A percentile compares a stretch with the other conserved stretches of the same genome.
Evolutionary conservation across 2,888 invertebrate species (phyloP).

Genomic region (Therioaphis trifolii): DNA sequence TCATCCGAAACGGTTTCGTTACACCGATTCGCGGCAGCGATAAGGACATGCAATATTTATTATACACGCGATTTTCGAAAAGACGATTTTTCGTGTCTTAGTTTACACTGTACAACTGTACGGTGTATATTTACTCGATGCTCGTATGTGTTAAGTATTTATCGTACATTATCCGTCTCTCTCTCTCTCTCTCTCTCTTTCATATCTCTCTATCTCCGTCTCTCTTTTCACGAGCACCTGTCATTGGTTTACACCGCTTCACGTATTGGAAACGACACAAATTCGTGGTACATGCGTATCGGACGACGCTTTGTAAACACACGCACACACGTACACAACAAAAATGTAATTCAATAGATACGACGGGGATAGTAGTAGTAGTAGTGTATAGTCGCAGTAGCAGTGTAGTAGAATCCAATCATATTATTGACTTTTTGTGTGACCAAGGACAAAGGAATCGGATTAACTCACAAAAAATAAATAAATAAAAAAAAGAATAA

Average conservation of each 20-base stretch:
- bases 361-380: constrained; percentile 7
- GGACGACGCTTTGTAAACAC: constrained; percentile 56
- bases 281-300: constrained; percentile 62
- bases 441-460: constrained; percentile 63
- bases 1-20: constrained; percentile 39
- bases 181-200: background rate
- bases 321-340: background rate
- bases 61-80: too few relatives aligned
- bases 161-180: background rate
- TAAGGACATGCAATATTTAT: too few relatives aligned
- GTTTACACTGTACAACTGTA: too few relatives aligned
- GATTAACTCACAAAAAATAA: constrained; percentile 49
- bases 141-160: too few relatives aligned
- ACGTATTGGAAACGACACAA: constrained; percentile 57
- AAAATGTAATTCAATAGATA: constrained; percentile 49
- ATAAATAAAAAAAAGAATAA: constrained; percentile 38
- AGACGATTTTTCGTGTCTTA: too few relatives aligned
- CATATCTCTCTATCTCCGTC: background rate
- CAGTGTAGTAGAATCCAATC: constrained; percentile 45
- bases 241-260: constrained; percentile 52
- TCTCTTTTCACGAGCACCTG: constrained; percentile 21
- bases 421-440: constrained; percentile 62
- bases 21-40: constrained; percentile 11
- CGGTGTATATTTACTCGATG: too few relatives aligned
- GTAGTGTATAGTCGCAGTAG: background rate